These are phyloP conservation scores for Bombycilla garrulus DNA, from an alignment of 2,113 vertebrate genomes.

Conservation along the genomic window DNA sequence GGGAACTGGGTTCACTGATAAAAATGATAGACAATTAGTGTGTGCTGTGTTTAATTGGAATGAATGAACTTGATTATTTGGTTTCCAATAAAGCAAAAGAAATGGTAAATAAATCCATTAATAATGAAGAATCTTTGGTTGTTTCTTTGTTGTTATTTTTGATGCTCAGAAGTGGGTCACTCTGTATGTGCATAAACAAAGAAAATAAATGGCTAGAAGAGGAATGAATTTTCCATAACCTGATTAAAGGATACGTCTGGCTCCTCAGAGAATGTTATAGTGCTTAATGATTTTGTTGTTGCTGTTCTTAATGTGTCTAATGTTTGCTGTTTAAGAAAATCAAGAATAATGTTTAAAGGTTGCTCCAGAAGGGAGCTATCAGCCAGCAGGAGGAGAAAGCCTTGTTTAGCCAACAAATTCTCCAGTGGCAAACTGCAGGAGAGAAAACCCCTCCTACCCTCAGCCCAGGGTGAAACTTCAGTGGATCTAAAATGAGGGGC, in stretches of 20 bases:
- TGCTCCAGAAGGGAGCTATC: conserved; percentile 48
- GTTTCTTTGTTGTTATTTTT: conserved; percentile 64
- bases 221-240: conserved; percentile 75
- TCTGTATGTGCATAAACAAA: conserved; percentile 68
- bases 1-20: neutral
- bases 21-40: conserved; percentile 62
- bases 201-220: conserved; percentile 71
- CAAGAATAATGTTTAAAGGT: conserved; percentile 75
- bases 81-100: conserved; percentile 70
- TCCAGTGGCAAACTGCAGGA: neutral
- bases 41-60: conserved; percentile 60
- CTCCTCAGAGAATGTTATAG: conserved; percentile 70
- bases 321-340: conserved; percentile 77
- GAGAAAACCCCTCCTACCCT: neutral
- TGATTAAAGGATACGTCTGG: conserved; percentile 72
- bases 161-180: conserved; percentile 69
- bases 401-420: neutral
- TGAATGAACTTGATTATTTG: conserved; percentile 54
- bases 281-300: conserved; percentile 77
- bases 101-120: conserved; percentile 56
- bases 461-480: neutral
- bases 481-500: neutral
- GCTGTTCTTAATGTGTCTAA: conserved; percentile 77
- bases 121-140: conserved; percentile 62
- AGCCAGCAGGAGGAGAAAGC: neutral